These are phyloP conservation scores for Drosophila kokeensis DNA, from an alignment of 2,888 invertebrate species.

Conservation along the genomic window DNA sequence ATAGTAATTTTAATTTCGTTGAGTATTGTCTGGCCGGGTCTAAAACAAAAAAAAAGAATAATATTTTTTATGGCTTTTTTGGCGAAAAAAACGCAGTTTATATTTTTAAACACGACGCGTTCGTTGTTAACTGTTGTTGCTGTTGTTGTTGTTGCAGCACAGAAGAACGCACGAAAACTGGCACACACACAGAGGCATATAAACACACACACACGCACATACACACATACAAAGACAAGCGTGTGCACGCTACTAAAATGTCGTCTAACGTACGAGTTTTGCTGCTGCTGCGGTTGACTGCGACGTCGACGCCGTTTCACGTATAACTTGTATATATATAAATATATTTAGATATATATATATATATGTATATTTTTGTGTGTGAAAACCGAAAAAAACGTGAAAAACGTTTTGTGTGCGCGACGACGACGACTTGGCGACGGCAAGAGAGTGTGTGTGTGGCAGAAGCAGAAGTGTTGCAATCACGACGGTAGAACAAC, in stretches of 20 bases:
- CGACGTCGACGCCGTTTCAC: conserved; percentile 44
- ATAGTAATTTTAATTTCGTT: conserved; percentile 54
- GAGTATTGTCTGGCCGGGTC: conserved; percentile 62
- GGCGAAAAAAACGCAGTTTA: conserved; percentile 78
- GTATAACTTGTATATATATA: conserved; percentile 35
- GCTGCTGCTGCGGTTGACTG: conserved; percentile 39
- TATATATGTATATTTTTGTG: conserved; percentile 4
- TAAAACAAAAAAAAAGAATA: conserved; percentile 23
- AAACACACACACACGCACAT: conserved; percentile 25
- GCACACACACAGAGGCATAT: conserved; percentile 56
- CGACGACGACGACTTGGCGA: conserved; percentile 53
- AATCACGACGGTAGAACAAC: conserved; percentile 83
- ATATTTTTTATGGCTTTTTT: conserved; percentile 71
- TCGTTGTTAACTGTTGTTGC: conserved; percentile 68
- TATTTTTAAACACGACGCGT: conserved; percentile 60
- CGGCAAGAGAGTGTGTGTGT: conserved; percentile 46
- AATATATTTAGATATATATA: conserved; percentile 13
- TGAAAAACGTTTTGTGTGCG: conserved; percentile 52
- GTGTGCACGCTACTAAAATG: conserved; percentile 46
- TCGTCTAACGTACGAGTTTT: conserved; percentile 60
- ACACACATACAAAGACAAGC: conserved; percentile 10
- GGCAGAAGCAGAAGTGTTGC: conserved; percentile 77
- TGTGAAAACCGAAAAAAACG: conserved; percentile 54
- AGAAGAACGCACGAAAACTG: conserved; percentile 76
- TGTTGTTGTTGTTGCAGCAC: conserved; percentile 54